Base-by-base conservation (phyloP, 2,888 invertebrate genomes). In the Lepidocyrtinus sp. region DNA sequence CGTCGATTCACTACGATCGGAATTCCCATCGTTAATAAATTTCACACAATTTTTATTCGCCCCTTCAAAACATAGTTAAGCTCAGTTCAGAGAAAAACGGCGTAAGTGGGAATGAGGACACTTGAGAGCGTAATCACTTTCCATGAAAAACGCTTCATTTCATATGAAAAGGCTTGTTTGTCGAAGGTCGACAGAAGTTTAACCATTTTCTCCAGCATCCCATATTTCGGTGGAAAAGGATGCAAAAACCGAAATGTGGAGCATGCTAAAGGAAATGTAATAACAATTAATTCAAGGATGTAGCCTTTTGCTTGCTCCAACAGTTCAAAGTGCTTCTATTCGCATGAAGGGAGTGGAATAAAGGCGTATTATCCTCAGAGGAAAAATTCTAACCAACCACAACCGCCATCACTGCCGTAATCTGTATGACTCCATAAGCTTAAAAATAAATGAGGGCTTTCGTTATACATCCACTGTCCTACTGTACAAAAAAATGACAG, bases 261-360 rank as follows among this genome's bases (percentile, higher is more conserved):
- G 17, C 9, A n/a, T 12, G n/a, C 9, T 17, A 15, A n/a, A 55
- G 55, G 17, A 55, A 55, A 55, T 55, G 55, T 55, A 55, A 55
- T 55, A 55, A 55, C 55, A 55, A 55, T 55, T 55, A 55, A 55
- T 55, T 55, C 55, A 55, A 55, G 55, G 55, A 55, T 55, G 17
- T 55, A 55, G 12, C 7, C 36, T 36, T 36, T 12, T 36, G 36
- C 36, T 36, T 36, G 36, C 36, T 36, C 36, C 36, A 36, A 5
- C 7, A 36, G 36, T 36, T 36, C 36, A 12, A 36, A 36, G 12
- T 9, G 36, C 36, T 36, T 12, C 36, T 36, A 9, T 36, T 36
- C 12, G 12, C 36, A 12, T 9, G 36, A 36, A 9, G 36, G 36
- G 36, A 36, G 36, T 9, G 36, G 12, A 12, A 36, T 5, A 36